phyloP scores from a whole-genome alignment of 2,888 invertebrate genomes.

The Cephonodes hylas region DNA sequence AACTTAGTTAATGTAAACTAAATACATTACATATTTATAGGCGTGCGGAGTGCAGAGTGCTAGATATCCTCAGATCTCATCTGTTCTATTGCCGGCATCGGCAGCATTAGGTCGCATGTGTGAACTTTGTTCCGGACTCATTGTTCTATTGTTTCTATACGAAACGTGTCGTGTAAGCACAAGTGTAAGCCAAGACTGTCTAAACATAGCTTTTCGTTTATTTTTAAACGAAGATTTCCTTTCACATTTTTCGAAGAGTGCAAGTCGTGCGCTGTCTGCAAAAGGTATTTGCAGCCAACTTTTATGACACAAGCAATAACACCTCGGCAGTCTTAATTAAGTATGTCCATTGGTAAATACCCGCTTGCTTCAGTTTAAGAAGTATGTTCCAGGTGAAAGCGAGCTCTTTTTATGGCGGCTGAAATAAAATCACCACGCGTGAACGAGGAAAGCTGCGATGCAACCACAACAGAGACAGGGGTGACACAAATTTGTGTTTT shows the following conservation, averaged over 20 bases:
- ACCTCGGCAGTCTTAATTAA: conserved; percentile 51
- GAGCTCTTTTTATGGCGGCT: conserved; percentile 58
- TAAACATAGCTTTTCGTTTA: conserved; percentile 27
- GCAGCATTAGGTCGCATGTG: conserved; percentile 60
- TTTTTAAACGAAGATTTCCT: conserved; percentile 24
- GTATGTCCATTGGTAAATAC: conserved; percentile 47
- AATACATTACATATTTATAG: background rate
- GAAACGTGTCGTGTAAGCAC: conserved; percentile 67
- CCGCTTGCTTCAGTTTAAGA: conserved; percentile 43
- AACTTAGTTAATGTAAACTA: background rate
- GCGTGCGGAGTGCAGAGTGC: conserved; percentile 38
- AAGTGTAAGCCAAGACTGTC: conserved; percentile 41
- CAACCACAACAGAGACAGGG: conserved; percentile 42
- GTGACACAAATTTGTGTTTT: conserved; percentile 38
- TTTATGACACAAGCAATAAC: conserved; percentile 37
- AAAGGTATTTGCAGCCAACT: conserved; percentile 28
- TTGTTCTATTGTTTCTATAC: conserved; percentile 54
- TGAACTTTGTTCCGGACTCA: conserved; percentile 57
- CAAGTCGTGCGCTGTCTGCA: conserved; percentile 10
- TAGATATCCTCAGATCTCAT: conserved; percentile 62
- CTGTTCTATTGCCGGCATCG: conserved; percentile 55
- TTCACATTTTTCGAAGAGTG: conserved; percentile 20
- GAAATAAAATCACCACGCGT: conserved; percentile 64
- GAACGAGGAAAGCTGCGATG: conserved; percentile 52
- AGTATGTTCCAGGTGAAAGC: conserved; percentile 52